Conservation (phyloP, 1,140 invertebrate genomes). For the Bombus haemorrhoidalis region DNA sequence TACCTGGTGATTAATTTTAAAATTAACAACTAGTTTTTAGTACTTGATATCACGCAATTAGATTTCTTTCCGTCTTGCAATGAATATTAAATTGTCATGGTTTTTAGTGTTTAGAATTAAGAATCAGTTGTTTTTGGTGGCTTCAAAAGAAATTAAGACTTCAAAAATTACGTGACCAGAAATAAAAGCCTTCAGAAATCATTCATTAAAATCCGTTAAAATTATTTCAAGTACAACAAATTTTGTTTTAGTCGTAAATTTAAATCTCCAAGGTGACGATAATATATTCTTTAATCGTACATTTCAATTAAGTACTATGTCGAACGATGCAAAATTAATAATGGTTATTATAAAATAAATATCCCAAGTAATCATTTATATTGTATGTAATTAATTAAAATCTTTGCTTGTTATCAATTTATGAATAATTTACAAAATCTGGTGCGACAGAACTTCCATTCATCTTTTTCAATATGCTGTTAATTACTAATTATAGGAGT, state of each 20-base stretch:
- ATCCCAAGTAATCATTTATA: not conserved
- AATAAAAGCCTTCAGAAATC: too few relatives aligned
- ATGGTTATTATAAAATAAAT: not conserved
- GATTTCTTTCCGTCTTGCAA: not conserved
- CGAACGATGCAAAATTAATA: not conserved
- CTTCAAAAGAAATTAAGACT: not conserved
- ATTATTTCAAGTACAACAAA: not conserved
- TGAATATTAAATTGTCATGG: not conserved
- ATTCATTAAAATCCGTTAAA: not conserved
- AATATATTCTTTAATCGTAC: not conserved
- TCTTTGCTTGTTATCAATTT: not conserved
- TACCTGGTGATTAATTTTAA: conserved; percentile 2
- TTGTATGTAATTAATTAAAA: not conserved
- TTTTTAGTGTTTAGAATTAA: not conserved
- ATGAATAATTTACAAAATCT: not conserved
- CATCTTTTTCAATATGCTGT: not conserved
- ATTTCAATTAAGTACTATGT: not conserved
- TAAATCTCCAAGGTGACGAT: not conserved
- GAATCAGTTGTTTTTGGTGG: not conserved
- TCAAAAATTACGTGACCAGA: not conserved
- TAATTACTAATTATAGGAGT: not conserved
- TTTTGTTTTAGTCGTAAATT: not conserved
- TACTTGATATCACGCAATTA: not conserved
- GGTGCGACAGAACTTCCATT: not conserved
- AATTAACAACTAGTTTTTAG: not conserved